Evolutionary conservation across 2,888 invertebrate genomes (phyloP), one percentile per base, ranked within the genome.

Genomic region (Drosophila affinis): DNA sequence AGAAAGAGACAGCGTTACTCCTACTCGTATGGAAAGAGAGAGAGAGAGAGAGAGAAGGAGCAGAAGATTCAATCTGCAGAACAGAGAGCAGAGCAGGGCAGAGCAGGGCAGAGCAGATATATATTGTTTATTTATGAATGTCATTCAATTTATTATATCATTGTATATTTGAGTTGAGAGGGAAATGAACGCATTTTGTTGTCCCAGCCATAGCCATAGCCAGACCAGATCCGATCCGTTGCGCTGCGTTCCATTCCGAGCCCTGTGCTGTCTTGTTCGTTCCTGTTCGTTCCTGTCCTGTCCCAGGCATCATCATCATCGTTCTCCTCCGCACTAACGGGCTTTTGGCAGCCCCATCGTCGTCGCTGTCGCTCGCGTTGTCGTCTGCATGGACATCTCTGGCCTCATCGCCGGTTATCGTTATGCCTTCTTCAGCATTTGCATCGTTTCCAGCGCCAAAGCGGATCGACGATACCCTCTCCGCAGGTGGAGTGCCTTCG

Each of bases 91-190:
- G 2, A 34, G 34, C 12, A 34, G 4, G 3, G 39, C 39, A 60
- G 61, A 18, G 54, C 49, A 55, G 72, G 57, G 45, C 46, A 71
- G 45, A 68, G 29, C 29, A 29, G 77, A 75, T 77, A 82, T 79
- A 90, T 90, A 88, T 90, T 90, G 85, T 90, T 90, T 90, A 90
- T 90, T 90, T 90, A 91, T 91, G 90, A 90, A 90, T 91, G 90
- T 90, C 90, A 89, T 91, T 90, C 90, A 90, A 90, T 90, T 90
- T 90, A 91, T 90, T 89, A 90, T 90, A 88, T 85, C 81, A 79
- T 77, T 88, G 81, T 77, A 79, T 85, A 82, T 83, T 82, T 84
- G 79, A 81, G 82, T 87, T 83, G 90, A 90, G 90, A 90, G 89
- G 90, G 90, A 90, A 90, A 90, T 90, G 89, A 88, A 82, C 85